A percentile compares a stretch with the other conserved stretches of the same genome.
These are phyloP conservation scores for Microcebus ravelobensis DNA, from an alignment of 2,113 vertebrate genomes.

Conservation along the genomic window DNA sequence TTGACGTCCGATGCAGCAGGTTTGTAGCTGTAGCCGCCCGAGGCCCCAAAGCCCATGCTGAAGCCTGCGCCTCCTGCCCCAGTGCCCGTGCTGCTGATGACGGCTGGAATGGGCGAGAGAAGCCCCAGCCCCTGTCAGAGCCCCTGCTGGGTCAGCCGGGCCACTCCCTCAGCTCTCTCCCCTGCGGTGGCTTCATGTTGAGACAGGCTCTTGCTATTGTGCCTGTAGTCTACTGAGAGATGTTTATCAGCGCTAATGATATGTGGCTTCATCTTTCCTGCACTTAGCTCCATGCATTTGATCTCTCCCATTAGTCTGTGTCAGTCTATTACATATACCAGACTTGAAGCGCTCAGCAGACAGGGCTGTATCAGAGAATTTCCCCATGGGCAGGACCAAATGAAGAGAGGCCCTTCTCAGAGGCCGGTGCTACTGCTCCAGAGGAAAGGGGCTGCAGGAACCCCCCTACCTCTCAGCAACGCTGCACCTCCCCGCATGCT, in stretches of 20 bases:
- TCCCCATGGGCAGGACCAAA: not conserved
- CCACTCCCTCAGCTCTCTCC: not conserved
- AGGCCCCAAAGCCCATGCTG: slow-evolving; percentile 62
- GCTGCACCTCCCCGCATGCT: not conserved
- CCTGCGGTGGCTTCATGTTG: not conserved
- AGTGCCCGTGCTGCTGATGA: slow-evolving; percentile 61
- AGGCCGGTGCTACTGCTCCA: not conserved
- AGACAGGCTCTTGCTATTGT: not conserved
- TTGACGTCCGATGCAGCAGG: slow-evolving; percentile 43
- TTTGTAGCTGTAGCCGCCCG: slow-evolving; percentile 55
- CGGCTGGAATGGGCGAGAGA: not conserved
- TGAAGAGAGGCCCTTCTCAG: not conserved
- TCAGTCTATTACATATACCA: not conserved
- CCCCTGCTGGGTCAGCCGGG: not conserved
- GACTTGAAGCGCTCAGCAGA: not conserved
- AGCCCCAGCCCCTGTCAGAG: not conserved
- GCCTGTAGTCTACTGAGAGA: not conserved
- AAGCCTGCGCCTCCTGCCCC: slow-evolving; percentile 65
- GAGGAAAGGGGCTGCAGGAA: not conserved
- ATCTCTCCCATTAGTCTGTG: not conserved
- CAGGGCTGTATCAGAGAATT: not conserved
- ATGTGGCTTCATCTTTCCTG: not conserved
- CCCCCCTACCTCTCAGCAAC: not conserved
- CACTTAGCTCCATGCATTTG: too few relatives aligned
- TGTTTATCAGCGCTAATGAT: not conserved